phyloP scores from a whole-genome alignment of 2,888 invertebrate genomes.

The Clepsis dumicolana region DNA sequence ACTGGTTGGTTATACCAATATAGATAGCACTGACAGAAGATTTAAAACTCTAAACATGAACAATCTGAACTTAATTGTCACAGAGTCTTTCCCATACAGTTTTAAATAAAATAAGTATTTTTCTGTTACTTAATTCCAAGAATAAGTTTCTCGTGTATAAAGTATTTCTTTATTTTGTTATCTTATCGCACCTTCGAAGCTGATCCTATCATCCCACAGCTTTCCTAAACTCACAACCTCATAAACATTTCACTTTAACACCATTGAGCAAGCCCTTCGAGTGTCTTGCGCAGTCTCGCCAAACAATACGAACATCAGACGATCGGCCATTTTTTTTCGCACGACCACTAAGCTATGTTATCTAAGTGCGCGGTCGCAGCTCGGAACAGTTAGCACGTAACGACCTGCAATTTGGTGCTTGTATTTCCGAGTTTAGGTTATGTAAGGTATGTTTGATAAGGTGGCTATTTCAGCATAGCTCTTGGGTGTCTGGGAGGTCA shows the following conservation, averaged over 20 bases:
- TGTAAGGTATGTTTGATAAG: constrained; percentile 29
- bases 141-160: too few relatives aligned
- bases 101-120: too few relatives aligned
- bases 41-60: too few relatives aligned
- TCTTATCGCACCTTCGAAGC: neutral
- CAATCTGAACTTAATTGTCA: too few relatives aligned
- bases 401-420: constrained; percentile 19
- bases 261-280: constrained; percentile 1
- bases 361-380: constrained; percentile 21
- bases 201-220: too few relatives aligned
- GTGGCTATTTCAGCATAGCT: neutral
- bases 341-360: constrained; percentile 32
- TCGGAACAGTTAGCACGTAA: constrained; percentile 38
- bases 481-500: neutral
- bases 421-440: constrained; percentile 28
- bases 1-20: too few relatives aligned
- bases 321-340: constrained; percentile 34
- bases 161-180: too few relatives aligned
- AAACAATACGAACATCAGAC: constrained; percentile 14
- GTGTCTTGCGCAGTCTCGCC: neutral
- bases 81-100: too few relatives aligned
- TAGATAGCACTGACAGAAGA: too few relatives aligned
- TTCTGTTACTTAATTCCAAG: too few relatives aligned
- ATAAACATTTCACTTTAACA: neutral
- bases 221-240: neutral